phyloP scores from a whole-genome alignment of 2,113 vertebrate genomes.

The Myanophis thanlyinensis region DNA sequence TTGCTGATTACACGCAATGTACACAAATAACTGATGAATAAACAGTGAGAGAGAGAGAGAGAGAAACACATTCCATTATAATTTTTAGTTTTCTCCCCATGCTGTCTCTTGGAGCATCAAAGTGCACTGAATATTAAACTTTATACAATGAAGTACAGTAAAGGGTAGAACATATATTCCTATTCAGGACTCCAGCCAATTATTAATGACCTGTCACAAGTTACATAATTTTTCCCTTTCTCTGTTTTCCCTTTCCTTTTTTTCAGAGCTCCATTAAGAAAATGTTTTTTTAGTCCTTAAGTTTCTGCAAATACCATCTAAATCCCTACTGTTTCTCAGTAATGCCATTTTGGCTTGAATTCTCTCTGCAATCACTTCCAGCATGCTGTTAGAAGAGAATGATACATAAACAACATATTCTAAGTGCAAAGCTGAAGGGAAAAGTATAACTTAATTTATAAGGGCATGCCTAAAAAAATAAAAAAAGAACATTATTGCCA shows the following conservation, averaged over 20 bases:
- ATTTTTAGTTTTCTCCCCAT: neutral
- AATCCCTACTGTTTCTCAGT: neutral
- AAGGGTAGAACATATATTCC: neutral
- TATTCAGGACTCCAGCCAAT: neutral
- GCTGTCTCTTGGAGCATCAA: neutral
- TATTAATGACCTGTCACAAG: neutral
- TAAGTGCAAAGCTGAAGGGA: neutral
- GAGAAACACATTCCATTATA: neutral
- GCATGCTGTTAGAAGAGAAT: neutral
- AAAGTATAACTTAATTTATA: neutral
- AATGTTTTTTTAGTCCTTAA: neutral
- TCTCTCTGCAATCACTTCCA: neutral
- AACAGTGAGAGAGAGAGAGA: neutral
- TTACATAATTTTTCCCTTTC: neutral
- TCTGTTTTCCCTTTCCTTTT: neutral
- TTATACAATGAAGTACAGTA: neutral
- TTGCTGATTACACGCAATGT: neutral
- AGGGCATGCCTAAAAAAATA: neutral
- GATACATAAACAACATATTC: neutral
- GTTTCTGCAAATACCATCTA: neutral
- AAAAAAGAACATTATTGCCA: neutral
- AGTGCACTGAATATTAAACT: neutral
- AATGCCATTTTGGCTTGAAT: neutral
- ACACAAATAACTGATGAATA: conserved; percentile 6
- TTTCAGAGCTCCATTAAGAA: neutral